A percentile compares a stretch with the other conserved stretches of the same genome.
Conservation (phyloP, 2,797 vertebrate species). For the Pelochelys cantorii region DNA sequence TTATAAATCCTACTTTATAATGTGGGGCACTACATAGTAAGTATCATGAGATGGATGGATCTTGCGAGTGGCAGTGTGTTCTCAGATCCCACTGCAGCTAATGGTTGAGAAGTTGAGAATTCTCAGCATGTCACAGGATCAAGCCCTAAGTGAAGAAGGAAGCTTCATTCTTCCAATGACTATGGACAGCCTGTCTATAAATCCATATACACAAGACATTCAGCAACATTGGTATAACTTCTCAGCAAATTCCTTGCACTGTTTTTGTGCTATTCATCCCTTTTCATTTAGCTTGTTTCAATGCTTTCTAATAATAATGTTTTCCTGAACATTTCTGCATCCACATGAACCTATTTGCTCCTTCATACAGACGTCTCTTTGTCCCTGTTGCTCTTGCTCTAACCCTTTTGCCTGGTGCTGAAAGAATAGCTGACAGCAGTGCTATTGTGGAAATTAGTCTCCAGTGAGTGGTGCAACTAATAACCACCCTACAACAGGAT, state of each 20-base stretch:
- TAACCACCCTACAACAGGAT: rapidly evolving
- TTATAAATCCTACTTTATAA: background rate
- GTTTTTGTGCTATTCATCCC: background rate
- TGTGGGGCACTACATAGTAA: background rate
- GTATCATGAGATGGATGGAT: too few relatives aligned
- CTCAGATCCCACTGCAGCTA: rapidly evolving
- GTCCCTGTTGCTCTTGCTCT: rapidly evolving
- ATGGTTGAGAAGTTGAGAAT: background rate
- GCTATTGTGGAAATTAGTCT: background rate
- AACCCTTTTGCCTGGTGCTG: rapidly evolving
- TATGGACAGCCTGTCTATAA: background rate
- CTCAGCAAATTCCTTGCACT: rapidly evolving
- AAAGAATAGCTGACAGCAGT: rapidly evolving
- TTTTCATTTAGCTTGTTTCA: background rate
- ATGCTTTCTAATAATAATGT: background rate
- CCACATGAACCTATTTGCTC: background rate
- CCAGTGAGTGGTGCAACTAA: background rate
- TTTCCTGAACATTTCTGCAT: background rate
- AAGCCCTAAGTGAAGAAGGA: background rate
- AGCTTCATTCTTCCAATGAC: background rate
- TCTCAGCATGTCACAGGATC: background rate
- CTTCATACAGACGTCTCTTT: background rate
- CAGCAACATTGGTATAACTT: background rate
- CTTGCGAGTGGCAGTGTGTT: background rate
- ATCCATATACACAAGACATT: background rate